phyloP scores from a whole-genome alignment of 2,797 vertebrate species.

The Cirrhinus molitorella region DNA sequence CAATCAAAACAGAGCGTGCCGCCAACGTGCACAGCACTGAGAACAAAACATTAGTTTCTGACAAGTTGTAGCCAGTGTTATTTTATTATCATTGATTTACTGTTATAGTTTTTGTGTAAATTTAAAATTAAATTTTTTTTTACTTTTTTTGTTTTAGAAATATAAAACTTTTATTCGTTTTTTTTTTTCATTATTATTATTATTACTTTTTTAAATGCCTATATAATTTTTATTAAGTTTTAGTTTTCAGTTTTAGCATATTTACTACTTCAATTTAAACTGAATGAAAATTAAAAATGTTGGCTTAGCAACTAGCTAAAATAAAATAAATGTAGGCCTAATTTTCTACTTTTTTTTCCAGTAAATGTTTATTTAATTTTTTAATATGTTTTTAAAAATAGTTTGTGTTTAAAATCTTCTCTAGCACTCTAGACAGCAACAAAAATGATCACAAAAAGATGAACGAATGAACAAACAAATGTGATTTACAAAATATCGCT shows the following conservation, averaged over 20 bases:
- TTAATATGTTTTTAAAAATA: not conserved
- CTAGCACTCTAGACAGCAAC: not conserved
- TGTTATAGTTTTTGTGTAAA: not conserved
- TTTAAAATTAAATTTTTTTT: not conserved
- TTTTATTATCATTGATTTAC: not conserved
- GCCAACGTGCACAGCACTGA: not conserved
- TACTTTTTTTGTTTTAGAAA: not conserved
- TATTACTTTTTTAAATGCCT: not conserved
- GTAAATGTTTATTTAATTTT: no score
- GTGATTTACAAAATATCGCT: not conserved
- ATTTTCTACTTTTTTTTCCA: not conserved
- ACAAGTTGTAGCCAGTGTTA: not conserved
- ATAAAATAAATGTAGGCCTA: not conserved
- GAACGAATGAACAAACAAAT: not conserved
- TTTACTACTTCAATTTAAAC: no score
- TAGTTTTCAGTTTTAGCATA: no score
- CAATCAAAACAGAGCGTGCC: constrained; percentile 60
- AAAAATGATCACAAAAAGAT: not conserved
- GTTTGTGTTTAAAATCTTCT: not conserved
- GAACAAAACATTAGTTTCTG: not conserved
- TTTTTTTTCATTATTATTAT: not conserved
- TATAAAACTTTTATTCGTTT: not conserved
- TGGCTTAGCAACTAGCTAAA: not conserved
- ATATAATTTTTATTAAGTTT: not conserved
- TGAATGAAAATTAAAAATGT: not conserved